A percentile compares a stretch with the other conserved stretches of the same genome.
Evolutionary conservation across 1,140 invertebrate genomes (phyloP).

Genomic region (Paracyclopina nana): DNA sequence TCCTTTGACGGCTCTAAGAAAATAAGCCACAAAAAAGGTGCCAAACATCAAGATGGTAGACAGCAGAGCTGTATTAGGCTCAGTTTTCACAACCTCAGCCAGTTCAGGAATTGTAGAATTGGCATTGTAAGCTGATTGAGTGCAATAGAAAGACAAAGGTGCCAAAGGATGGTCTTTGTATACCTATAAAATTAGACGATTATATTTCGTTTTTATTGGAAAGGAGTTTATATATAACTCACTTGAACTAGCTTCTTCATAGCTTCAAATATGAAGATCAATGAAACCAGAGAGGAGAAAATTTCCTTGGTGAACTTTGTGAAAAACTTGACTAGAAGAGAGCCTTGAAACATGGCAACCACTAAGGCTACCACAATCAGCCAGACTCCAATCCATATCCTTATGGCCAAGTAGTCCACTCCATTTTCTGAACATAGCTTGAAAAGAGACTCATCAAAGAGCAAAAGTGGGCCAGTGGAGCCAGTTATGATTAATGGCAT

Average conservation of each 20-base stretch:
- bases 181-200: no score
- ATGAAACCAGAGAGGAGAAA: conserved; percentile 77
- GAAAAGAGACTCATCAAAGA: conserved; percentile 56
- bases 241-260: conserved; percentile 56
- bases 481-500: conserved; percentile 82
- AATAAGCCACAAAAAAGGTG: conserved; percentile 87
- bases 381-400: conserved; percentile 83
- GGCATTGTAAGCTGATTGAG: no score
- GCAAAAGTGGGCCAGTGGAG: conserved; percentile 70
- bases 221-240: no score
- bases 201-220: no score
- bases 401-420: conserved; percentile 61
- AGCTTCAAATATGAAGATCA: conserved; percentile 79
- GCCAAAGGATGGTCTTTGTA: no score
- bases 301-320: conserved; percentile 94
- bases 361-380: conserved; percentile 58
- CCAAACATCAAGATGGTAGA: conserved; percentile 77
- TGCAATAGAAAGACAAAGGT: no score
- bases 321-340: conserved; percentile 68
- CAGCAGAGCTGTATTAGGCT: conserved; percentile 82
- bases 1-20: conserved; percentile 75
- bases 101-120: no score
- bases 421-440: conserved; percentile 55
- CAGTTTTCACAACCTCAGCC: no score
- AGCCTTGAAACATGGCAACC: conserved; percentile 74